Base-by-base conservation (phyloP, 2,888 invertebrate species). In the Ochropacha duplaris region DNA sequence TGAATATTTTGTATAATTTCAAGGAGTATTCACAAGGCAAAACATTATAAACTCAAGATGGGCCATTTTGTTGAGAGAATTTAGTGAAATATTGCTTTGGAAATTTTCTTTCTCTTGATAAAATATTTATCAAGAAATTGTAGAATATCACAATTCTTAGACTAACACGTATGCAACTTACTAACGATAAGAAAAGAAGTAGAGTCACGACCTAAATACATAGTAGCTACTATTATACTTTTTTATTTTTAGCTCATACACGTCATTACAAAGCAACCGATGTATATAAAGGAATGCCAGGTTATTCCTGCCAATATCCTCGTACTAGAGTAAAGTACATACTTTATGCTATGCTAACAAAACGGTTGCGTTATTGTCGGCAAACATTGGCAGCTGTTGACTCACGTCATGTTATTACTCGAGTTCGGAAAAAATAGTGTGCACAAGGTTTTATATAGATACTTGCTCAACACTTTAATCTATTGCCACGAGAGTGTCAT, bases 351-450 rank as follows among this genome's bases (percentile, higher is more conserved):
- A 44, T 44, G 44, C 44, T 44, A 44, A 44, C 44, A 19, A 3
- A 61, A 56, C 56, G 49, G 50, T 44, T 57, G 55, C 56, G 60
- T 63, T 58, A 60, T 61, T 60, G 68, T 61, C 51, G 49, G 64
- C 56, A 68, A 66, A 68, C 62, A 69, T 57, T 54, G 56, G 51
- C 49, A 50, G 34, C 11, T 61, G 61, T 61, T 60, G 66, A 59
- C 61, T 65, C 57, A 60, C 55, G 56, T 59, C 59, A 57, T 51
- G 31, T 50, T 62, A 57, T 62, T 63, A 59, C 58, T 62, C 54
- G 54, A 54, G 55, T 61, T 63, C 50, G 57, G 54, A 36, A 56
- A 54, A 56, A 63, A 16, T 24, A 16, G 16, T 28, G 16, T 19
- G 19, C 44, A 44, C 19, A 19, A 44, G 44, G 44, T 44, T 44